These are phyloP conservation scores for Cuniculus paca DNA, from an alignment of 2,797 vertebrate species.

Conservation along the genomic window DNA sequence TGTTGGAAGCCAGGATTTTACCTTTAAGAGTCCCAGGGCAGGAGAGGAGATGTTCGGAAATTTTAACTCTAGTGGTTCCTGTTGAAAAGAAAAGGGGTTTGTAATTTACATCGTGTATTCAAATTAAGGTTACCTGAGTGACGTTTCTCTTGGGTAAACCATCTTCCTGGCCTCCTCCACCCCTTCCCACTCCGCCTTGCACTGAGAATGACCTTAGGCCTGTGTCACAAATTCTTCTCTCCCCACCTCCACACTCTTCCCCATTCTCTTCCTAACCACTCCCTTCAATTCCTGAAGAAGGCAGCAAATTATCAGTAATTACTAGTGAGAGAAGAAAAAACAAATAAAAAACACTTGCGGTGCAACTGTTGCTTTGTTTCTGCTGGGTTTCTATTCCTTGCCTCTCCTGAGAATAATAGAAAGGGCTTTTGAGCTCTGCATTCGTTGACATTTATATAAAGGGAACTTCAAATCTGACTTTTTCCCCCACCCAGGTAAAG, in stretches of 20 bases:
- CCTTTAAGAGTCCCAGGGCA: constrained; percentile 95
- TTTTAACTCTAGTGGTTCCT: constrained; percentile 95
- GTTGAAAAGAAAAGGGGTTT: constrained; percentile 61
- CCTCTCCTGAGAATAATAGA: constrained; percentile 43
- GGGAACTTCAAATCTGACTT: background rate
- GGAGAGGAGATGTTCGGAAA: constrained; percentile 93
- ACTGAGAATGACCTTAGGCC: background rate
- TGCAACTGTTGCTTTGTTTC: background rate
- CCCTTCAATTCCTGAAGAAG: constrained; percentile 2
- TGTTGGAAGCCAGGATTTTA: constrained; percentile 82
- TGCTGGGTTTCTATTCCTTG: background rate
- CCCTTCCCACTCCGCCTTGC: background rate
- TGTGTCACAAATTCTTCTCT: background rate
- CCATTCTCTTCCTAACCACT: constrained; percentile 25
- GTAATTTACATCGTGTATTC: background rate
- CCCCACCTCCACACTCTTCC: constrained; percentile 17
- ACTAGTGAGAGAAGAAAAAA: background rate
- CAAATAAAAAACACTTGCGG: background rate
- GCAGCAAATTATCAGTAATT: background rate
- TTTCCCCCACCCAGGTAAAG: constrained; percentile 20
- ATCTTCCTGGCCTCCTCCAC: background rate
- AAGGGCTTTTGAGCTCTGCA: background rate
- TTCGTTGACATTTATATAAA: constrained; percentile 35
- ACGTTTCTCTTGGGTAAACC: background rate
- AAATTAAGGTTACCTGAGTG: background rate